These are phyloP conservation scores for Lonchura striata DNA, from an alignment of 2,113 vertebrate genomes.

Conservation along the genomic window DNA sequence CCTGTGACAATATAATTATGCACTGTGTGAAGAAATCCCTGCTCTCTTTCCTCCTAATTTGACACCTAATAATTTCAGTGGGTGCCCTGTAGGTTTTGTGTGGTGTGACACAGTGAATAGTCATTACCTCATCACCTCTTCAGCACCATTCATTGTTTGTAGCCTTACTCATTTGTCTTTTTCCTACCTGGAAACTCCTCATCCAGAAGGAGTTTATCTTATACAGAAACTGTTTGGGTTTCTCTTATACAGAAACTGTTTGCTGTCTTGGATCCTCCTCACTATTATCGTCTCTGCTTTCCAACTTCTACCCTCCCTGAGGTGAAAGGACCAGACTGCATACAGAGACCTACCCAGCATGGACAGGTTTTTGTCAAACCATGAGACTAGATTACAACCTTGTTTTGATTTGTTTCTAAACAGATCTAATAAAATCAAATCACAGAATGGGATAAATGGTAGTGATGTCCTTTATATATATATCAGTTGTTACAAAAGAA, in stretches of 20 bases:
- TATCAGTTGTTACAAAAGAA: neutral
- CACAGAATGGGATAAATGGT: neutral
- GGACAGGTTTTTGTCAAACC: neutral
- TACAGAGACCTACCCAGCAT: neutral
- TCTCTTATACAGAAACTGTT: neutral
- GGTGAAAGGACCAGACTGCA: neutral
- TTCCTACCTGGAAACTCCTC: neutral
- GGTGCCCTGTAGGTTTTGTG: conserved; percentile 29
- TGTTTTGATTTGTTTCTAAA: conserved; percentile 13
- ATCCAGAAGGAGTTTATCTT: neutral
- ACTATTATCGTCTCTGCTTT: neutral
- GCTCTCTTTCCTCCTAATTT: neutral
- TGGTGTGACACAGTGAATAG: neutral
- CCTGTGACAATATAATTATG: conserved; percentile 59
- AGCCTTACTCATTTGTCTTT: conserved; percentile 7
- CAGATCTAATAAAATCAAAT: neutral
- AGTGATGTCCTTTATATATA: neutral
- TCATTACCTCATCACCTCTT: conserved; percentile 36
- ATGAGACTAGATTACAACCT: neutral
- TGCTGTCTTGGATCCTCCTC: neutral
- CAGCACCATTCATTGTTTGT: neutral
- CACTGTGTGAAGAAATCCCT: neutral
- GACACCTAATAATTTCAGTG: conserved; percentile 52
- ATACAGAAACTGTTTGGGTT: neutral
- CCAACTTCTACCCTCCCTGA: neutral